Conservation (phyloP, 2,888 invertebrate species). For the Tetragnatha montana region DNA sequence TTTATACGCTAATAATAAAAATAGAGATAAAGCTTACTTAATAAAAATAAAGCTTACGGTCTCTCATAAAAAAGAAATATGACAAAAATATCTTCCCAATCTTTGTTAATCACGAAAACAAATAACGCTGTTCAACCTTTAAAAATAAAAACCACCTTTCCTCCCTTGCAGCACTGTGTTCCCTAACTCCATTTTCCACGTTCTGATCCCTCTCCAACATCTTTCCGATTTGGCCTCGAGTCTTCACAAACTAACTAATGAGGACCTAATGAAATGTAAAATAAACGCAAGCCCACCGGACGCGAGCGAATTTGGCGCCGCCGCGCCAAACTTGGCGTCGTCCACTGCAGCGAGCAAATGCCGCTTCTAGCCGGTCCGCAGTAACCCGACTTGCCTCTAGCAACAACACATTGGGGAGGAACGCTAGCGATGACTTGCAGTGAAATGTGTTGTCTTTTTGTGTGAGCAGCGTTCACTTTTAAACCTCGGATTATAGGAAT, state of each 20-base stretch:
- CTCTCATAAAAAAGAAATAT: background rate
- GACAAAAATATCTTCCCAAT: background rate
- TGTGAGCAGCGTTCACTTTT: constrained; percentile 3
- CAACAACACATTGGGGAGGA: constrained; percentile 19
- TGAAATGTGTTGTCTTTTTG: constrained; percentile 33
- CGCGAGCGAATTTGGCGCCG: constrained; percentile 18
- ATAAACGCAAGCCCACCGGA: background rate
- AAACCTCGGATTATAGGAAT: background rate
- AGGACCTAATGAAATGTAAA: constrained; percentile 1
- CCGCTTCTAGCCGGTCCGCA: constrained; percentile 28
- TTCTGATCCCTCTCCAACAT: background rate
- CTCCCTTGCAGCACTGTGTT: background rate
- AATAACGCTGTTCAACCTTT: background rate
- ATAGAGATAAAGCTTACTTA: no score
- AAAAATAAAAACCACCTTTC: background rate
- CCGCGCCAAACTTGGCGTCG: constrained; percentile 25
- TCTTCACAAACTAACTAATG: background rate
- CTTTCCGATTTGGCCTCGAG: background rate
- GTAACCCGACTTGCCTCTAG: constrained; percentile 56
- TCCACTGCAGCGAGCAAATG: constrained; percentile 20
- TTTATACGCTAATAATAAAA: no score
- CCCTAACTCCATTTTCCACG: background rate
- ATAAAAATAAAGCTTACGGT: no score
- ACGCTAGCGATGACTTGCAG: constrained; percentile 26
- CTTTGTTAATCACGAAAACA: background rate